A percentile compares a stretch with the other conserved stretches of the same genome.
These are phyloP conservation scores for Girardinichthys multiradiatus DNA, from an alignment of 2,113 vertebrate genomes.

Conservation along the genomic window DNA sequence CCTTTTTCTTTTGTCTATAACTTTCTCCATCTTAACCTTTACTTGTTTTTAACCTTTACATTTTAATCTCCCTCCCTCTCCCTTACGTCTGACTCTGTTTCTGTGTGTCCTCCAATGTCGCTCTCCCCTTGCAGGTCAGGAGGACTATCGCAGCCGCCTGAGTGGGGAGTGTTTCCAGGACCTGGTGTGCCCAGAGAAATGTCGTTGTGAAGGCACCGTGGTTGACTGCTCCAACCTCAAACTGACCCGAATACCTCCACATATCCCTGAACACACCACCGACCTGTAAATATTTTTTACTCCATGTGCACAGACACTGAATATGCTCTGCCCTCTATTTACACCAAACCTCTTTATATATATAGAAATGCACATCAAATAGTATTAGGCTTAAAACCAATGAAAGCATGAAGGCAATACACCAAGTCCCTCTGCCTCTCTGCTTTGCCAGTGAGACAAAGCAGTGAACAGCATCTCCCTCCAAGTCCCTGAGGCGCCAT, in stretches of 20 bases:
- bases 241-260: constrained; percentile 85
- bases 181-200: constrained; percentile 93
- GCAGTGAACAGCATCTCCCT: constrained; percentile 56
- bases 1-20: background rate
- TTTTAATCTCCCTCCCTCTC: background rate
- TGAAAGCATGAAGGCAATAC: background rate
- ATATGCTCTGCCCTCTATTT: background rate
- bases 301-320: fast-evolving
- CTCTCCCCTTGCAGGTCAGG: constrained; percentile 82
- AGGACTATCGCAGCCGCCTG: constrained; percentile 93
- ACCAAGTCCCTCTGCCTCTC: too few relatives aligned
- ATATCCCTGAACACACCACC: constrained; percentile 92
- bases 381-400: too few relatives aligned
- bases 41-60: background rate
- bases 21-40: background rate
- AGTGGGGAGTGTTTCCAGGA: constrained; percentile 95
- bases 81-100: background rate
- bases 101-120: background rate
- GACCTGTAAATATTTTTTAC: constrained; percentile 87
- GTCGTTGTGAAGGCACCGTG: constrained; percentile 93
- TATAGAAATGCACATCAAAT: too few relatives aligned
- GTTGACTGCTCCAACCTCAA: constrained; percentile 98
- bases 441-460: too few relatives aligned
- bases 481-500: constrained; percentile 59
- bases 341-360: too few relatives aligned